Conservation (phyloP, 1,140 invertebrate genomes). For the Orius laevigatus region DNA sequence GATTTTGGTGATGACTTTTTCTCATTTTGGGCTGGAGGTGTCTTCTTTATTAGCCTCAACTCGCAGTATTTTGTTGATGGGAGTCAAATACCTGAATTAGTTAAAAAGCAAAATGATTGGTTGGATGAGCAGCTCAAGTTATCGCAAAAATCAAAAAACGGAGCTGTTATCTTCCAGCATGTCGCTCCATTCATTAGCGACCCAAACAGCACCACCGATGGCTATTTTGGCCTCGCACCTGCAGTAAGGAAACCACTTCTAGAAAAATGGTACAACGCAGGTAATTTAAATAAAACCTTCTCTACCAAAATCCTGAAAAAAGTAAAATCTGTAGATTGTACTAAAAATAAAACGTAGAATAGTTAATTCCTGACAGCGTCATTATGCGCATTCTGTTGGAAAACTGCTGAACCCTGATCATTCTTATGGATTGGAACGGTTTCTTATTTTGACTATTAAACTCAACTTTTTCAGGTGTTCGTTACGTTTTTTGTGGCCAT, state of each 20-base stretch:
- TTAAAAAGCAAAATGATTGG: constrained; percentile 31
- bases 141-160: constrained; percentile 11
- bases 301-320: constrained; percentile 12
- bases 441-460: background rate
- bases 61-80: constrained; percentile 32
- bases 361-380: too few relatives aligned
- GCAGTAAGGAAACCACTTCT: constrained; percentile 27
- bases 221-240: constrained; percentile 31
- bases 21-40: constrained; percentile 34
- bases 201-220: constrained; percentile 26
- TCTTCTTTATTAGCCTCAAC: constrained; percentile 37
- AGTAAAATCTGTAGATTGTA: too few relatives aligned
- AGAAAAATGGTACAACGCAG: constrained; percentile 28
- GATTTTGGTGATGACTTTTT: constrained; percentile 40
- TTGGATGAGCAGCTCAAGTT: constrained; percentile 25
- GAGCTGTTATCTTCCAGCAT: constrained; percentile 36
- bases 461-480: constrained; percentile 26
- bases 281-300: constrained; percentile 23
- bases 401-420: too few relatives aligned
- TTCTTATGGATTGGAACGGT: background rate
- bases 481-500: constrained; percentile 38
- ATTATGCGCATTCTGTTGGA: too few relatives aligned
- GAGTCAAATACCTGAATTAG: constrained; percentile 23
- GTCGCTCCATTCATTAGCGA: constrained; percentile 34
- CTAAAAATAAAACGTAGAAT: too few relatives aligned